A percentile compares a stretch with the other conserved stretches of the same genome.
Conservation (phyloP, 2,888 invertebrate species). For the Girardia tigrina region DNA sequence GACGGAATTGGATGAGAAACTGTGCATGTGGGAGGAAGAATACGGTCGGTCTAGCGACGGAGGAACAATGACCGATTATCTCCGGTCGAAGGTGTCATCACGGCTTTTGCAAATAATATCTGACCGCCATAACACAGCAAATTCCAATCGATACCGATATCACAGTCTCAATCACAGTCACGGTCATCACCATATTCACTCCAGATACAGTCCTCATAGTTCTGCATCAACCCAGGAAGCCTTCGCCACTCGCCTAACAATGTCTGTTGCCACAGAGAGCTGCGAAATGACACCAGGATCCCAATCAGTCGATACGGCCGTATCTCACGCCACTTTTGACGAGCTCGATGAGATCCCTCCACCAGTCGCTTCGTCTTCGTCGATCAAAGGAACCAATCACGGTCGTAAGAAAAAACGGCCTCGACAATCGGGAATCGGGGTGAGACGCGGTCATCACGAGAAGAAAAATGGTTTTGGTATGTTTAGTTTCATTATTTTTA, state of each 20-base stretch:
- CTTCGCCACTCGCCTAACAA: neutral
- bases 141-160: neutral
- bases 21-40: neutral
- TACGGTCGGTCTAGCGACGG: neutral
- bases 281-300: constrained; percentile 6
- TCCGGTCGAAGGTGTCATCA: neutral
- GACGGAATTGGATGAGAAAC: constrained; percentile 8
- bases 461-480: too few species aligned
- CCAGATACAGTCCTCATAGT: constrained; percentile 17
- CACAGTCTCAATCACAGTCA: too few species aligned
- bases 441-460: neutral
- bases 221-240: constrained; percentile 8
- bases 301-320: neutral
- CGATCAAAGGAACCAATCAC: neutral
- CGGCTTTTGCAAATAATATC: neutral
- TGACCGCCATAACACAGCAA: neutral
- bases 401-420: neutral
- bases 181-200: too few species aligned
- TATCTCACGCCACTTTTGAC: neutral
- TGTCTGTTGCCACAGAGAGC: neutral
- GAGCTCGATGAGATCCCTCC: neutral
- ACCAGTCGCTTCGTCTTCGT: too few species aligned
- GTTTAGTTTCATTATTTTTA: too few species aligned
- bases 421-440: neutral
- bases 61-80: neutral